Conservation (phyloP, 2,797 vertebrate genomes). For the Alfaro cultratus region DNA sequence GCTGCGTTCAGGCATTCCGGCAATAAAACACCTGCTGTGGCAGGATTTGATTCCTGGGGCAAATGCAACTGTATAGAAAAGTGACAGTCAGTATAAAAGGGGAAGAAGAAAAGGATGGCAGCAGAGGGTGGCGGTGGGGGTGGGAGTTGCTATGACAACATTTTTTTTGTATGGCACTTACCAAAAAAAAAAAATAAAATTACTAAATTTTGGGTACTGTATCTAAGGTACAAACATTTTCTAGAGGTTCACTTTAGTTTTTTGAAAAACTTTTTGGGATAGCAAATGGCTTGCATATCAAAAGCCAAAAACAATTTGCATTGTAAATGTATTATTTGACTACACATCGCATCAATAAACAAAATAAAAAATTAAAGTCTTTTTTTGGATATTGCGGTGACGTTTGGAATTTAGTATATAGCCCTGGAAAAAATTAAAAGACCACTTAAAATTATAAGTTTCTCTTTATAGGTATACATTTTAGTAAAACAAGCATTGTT, state of each 20-base stretch:
- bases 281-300: rapidly evolving
- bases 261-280: neutral
- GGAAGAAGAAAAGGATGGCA: neutral
- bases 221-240: neutral
- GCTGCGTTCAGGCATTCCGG: neutral
- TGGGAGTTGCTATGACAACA: neutral
- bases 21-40: neutral
- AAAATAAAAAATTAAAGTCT: too few relatives aligned
- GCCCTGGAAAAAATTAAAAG: too few relatives aligned
- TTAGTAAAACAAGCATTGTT: too few relatives aligned
- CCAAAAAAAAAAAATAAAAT: neutral
- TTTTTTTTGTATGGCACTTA: neutral
- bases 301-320: neutral
- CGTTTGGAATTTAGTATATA: neutral
- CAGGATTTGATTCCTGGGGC: neutral
- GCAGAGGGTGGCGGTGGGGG: rapidly evolving
- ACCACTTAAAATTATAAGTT: too few relatives aligned
- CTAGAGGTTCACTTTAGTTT: neutral
- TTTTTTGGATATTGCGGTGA: neutral
- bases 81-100: neutral
- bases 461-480: too few relatives aligned
- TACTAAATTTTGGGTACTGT: neutral
- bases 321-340: too few relatives aligned
- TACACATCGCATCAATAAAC: too few relatives aligned
- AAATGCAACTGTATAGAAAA: neutral